Evolutionary conservation across 2,888 invertebrate genomes (phyloP), one percentile per base, ranked within the genome.

Genomic region (Bugula neritina): DNA sequence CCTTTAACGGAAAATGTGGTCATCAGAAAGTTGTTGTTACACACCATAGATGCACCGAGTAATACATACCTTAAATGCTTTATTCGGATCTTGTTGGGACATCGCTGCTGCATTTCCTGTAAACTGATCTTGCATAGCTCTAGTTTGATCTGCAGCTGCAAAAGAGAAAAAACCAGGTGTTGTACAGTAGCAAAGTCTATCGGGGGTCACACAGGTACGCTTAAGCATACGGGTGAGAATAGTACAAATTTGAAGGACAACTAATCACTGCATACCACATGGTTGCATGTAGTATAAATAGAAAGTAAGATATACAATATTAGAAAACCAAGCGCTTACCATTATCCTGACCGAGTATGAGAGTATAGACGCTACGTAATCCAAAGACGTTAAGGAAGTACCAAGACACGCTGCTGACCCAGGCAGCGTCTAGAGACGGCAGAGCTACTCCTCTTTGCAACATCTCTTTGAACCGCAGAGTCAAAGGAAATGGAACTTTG

Each of bases 301-400:
- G n/a, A n/a, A n/a, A n/a, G n/a, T n/a, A n/a, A n/a, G n/a, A n/a
- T n/a, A n/a, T n/a, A n/a, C n/a, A n/a, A n/a, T n/a, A n/a, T n/a
- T n/a, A n/a, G n/a, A n/a, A n/a, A n/a, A n/a, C n/a, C n/a, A n/a
- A 17, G 25, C 35, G 74, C 79, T 84, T 86, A 88, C 90, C 91
- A 87, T 99, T 99, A 83, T 98, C 98, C 84, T 97, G 97, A 73
- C 99, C 99, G 73, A 99, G 87, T 5, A 99, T 98, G 54, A 99
- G 87, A 0, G 95, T 91, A 84, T 99, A 99, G 83, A 99, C 98
- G 77, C 96, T 96, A 73, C 99, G 87, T 70, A 99, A 87, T 25
- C 99, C 99, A 85, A 99, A 99, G 0, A 99, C 98, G 83, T 99
- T 99, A 21, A 99, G 88, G 86, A 99, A 99, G 86, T 99, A 99